Evolutionary conservation across 2,113 vertebrate genomes (phyloP).

Genomic region (Serilophus lunatus): DNA sequence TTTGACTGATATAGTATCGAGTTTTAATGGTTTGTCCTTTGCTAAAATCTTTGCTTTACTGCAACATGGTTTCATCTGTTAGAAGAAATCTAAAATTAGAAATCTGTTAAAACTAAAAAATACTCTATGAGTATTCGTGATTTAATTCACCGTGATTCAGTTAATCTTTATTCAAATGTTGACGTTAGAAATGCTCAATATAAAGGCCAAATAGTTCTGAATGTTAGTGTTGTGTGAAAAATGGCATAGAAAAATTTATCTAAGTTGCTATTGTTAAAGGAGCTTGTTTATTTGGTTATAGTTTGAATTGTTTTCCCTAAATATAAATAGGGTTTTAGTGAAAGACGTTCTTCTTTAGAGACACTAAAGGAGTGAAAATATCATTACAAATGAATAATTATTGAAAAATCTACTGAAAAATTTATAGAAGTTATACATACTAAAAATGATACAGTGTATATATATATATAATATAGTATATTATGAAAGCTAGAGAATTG

Average conservation of each 20-base stretch:
- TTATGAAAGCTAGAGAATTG: neutral
- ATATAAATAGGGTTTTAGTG: neutral
- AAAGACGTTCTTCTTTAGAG: neutral
- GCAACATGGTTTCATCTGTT: neutral
- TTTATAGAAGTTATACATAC: neutral
- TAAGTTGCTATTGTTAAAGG: neutral
- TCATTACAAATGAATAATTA: neutral
- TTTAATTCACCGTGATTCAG: neutral
- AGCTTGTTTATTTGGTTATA: neutral
- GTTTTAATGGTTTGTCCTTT: neutral
- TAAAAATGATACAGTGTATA: too few species aligned
- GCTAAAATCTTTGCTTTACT: neutral
- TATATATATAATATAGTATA: too few species aligned
- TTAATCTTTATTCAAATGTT: neutral
- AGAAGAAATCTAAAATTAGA: neutral
- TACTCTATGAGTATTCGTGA: neutral
- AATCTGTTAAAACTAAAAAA: neutral
- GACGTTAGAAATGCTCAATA: neutral
- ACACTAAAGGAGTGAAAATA: neutral
- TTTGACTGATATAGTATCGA: neutral
- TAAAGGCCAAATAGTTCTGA: neutral
- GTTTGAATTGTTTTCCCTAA: neutral
- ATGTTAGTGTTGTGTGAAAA: neutral
- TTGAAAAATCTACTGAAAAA: neutral
- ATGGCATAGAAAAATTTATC: neutral